Evolutionary conservation across 2,888 invertebrate species (phyloP), one percentile per base, ranked within the genome.

Genomic region (Endomychus coccineus): DNA sequence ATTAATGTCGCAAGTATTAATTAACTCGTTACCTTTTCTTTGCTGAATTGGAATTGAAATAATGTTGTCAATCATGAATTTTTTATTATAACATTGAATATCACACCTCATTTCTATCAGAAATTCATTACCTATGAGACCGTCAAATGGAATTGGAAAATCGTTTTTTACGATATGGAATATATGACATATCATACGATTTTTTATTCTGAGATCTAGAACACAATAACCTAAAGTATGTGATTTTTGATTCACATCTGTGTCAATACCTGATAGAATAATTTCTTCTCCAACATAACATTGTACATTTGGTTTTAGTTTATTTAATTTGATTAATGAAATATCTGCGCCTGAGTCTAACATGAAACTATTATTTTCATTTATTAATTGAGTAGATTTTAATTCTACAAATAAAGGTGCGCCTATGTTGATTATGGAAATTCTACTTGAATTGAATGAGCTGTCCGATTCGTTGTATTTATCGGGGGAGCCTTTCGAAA

Each of bases 141-240:
- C 51, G 40, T 19, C 54, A 13, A 10, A 54, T 42, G 22, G 34
- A 33, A 36, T 37, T 32, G 45, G 49, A 49, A 29, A 44, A 32
- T 42, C 12, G 19, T 44, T 31, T 7, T 17, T 10, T n/a, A 44
- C 34, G 12, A 42, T 22, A 15, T 42, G 39, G 21, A 44, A 42
- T 2, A 15, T 30, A 17, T 44, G 42, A 14, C 16, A 23, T 7
- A 27, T 17, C 10, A 9, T 11, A 10, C 32, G 12, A 15, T 36
- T 12, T 10, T 17, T 12, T 13, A 36, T 14, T 7, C 9, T 5
- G 12, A 35, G 13, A 17, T 25, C 13, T 19, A 35, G 21, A 15
- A 23, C 16, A 13, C 11, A 25, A 16, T 39, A 34, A 9, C 34
- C 11, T 17, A 39, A 5, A 3, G 34, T 34, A 23, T 39, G 14